Conservation (phyloP, 2,888 invertebrate genomes). For the Tolmerus cingulatus region DNA sequence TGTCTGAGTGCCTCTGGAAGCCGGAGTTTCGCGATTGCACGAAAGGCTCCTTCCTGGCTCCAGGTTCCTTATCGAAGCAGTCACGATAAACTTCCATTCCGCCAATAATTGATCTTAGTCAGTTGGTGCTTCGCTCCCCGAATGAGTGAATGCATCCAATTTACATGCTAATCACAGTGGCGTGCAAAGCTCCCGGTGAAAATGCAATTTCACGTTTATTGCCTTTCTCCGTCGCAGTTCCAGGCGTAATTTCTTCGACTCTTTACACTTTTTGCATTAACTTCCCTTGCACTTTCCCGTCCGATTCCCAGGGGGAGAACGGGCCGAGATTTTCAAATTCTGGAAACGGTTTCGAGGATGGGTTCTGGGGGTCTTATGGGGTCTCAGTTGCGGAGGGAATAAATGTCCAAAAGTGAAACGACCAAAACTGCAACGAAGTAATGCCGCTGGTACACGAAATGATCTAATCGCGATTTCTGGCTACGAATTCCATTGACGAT, state of each 20-base stretch:
- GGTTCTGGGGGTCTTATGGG: neutral
- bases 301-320: neutral
- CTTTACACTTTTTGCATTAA: neutral
- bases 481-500: constrained; percentile 19
- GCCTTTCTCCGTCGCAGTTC: neutral
- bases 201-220: constrained; percentile 27
- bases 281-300: neutral
- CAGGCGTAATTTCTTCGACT: neutral
- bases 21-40: neutral
- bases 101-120: constrained; percentile 24
- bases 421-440: constrained; percentile 1
- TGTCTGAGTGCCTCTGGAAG: neutral
- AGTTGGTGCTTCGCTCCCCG: neutral
- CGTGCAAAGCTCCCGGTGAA: constrained; percentile 13
- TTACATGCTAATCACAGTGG: constrained; percentile 30
- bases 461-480: constrained; percentile 25
- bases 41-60: neutral
- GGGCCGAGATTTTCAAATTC: neutral
- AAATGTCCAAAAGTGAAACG: constrained; percentile 13
- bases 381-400: neutral
- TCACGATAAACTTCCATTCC: constrained; percentile 32
- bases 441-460: constrained; percentile 5
- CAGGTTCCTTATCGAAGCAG: constrained; percentile 2
- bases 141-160: constrained; percentile 29
- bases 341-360: neutral